phyloP scores from a whole-genome alignment of 2,888 invertebrate genomes.

The Caradrina kadenii region DNA sequence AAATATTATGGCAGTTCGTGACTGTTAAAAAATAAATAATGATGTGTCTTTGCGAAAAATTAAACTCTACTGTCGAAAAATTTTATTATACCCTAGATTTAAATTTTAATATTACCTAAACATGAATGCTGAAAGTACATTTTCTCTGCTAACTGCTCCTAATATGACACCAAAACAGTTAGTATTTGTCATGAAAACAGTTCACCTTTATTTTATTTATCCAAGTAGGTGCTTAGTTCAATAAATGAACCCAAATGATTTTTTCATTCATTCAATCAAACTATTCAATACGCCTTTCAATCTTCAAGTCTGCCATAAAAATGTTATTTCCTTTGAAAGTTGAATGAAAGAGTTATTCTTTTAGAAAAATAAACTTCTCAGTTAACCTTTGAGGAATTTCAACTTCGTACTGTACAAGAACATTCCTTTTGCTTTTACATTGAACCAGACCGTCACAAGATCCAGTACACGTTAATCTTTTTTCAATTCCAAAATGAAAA shows the following conservation, averaged over 20 bases:
- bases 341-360: conserved; percentile 34
- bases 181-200: background rate
- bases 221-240: background rate
- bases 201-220: conserved; percentile 2
- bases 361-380: conserved; percentile 27
- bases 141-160: too few species aligned
- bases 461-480: conserved; percentile 57
- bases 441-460: conserved; percentile 49
- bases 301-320: conserved; percentile 5
- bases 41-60: too few species aligned
- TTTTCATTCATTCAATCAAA: conserved; percentile 27
- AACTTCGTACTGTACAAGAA: conserved; percentile 2
- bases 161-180: background rate
- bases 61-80: too few species aligned
- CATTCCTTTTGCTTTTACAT: conserved; percentile 37
- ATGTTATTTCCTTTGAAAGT: conserved; percentile 37
- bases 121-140: too few species aligned
- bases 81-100: background rate
- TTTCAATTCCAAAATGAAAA: conserved; percentile 63
- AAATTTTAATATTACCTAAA: background rate
- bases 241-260: conserved; percentile 4
- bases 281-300: conserved; percentile 22
- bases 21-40: background rate
- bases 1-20: background rate
- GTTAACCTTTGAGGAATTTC: conserved; percentile 30